Percentiles rank a stretch among this genome's conserved stretches.
Evolutionary conservation across 2,113 vertebrate genomes (phyloP).

Genomic region (Procavia capensis): DNA sequence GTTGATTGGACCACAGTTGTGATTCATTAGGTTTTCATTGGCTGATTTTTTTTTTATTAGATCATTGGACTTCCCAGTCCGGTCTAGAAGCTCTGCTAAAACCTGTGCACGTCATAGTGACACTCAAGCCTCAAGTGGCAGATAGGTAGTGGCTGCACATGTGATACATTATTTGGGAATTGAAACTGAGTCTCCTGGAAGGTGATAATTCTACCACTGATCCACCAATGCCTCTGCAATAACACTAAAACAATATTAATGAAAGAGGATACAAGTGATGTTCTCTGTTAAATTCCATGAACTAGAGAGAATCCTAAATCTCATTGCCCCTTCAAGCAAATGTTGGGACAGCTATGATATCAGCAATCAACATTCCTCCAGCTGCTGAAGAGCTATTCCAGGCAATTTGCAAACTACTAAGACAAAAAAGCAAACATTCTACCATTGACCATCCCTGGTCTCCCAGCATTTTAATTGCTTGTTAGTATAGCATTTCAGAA

Average conservation of each 20-base stretch:
- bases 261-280: neutral
- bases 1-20: too few relatives aligned
- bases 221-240: too few relatives aligned
- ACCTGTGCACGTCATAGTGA: too few relatives aligned
- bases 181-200: too few relatives aligned
- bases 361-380: neutral
- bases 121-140: too few relatives aligned
- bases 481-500: slow-evolving; percentile 74
- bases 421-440: slow-evolving; percentile 59
- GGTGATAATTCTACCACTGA: too few relatives aligned
- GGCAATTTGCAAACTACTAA: slow-evolving; percentile 61
- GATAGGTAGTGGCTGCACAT: too few relatives aligned
- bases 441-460: neutral
- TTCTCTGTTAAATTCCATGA: neutral
- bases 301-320: neutral
- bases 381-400: neutral
- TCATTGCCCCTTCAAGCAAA: neutral
- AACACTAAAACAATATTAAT: neutral
- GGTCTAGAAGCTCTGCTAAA: too few relatives aligned
- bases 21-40: too few relatives aligned
- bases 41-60: too few relatives aligned
- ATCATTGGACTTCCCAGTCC: too few relatives aligned
- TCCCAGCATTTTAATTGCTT: slow-evolving; percentile 71
- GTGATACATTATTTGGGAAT: too few relatives aligned
- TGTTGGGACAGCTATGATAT: neutral